Evolutionary conservation across 2,888 invertebrate species (phyloP).

Genomic region (Limenitis camilla): DNA sequence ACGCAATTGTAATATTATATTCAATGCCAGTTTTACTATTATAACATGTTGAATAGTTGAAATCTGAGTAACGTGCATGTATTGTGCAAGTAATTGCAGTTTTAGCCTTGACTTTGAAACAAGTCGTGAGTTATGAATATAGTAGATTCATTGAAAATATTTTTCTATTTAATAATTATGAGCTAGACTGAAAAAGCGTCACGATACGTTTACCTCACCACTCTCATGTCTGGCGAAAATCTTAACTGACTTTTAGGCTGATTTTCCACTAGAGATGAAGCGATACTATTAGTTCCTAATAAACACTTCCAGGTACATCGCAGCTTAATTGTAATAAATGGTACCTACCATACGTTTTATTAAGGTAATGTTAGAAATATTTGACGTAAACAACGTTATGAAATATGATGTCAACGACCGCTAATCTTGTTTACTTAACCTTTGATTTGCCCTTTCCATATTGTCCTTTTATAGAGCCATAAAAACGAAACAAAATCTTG

Average conservation of each 20-base stretch:
- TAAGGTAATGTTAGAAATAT: no score
- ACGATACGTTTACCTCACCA: no score
- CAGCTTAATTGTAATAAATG: no score
- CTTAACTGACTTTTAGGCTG: no score
- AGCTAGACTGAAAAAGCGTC: no score
- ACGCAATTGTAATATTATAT: no score
- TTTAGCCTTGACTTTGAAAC: background rate
- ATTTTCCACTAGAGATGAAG: no score
- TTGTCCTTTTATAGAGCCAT: background rate
- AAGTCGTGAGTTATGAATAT: background rate
- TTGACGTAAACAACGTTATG: no score
- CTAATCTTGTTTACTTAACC: conserved; percentile 25
- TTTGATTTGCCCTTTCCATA: background rate
- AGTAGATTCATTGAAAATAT: background rate
- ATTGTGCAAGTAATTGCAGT: background rate
- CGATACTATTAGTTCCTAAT: no score
- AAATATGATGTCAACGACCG: conserved; percentile 27
- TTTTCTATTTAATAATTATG: background rate
- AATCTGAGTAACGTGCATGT: background rate
- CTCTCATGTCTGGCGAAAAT: no score
- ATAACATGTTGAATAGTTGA: background rate
- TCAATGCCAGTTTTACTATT: background rate
- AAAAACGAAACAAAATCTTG: background rate
- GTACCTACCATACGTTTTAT: no score
- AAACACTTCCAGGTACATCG: no score